Percentiles rank a stretch among this genome's conserved stretches.
phyloP scores from a whole-genome alignment of 2,113 vertebrate genomes.

The Oryzias curvinotus region DNA sequence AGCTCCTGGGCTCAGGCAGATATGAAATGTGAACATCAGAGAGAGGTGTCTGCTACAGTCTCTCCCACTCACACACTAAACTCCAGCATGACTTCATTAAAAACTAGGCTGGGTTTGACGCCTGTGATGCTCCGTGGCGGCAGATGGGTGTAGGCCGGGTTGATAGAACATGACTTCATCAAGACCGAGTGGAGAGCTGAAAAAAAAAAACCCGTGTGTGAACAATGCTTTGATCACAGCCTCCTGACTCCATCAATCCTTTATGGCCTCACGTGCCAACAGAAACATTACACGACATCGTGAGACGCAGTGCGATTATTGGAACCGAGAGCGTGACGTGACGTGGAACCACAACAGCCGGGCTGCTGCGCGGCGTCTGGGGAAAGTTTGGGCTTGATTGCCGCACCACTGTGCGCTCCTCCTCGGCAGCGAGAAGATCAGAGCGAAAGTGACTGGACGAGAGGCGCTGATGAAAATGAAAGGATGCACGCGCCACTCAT shows the following conservation, averaged over 20 bases:
- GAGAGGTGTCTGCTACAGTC: slow-evolving; percentile 63
- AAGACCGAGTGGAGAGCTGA: slow-evolving; percentile 18
- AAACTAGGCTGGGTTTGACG: slow-evolving; percentile 47
- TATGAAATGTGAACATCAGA: slow-evolving; percentile 74
- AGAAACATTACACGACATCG: slow-evolving; percentile 19
- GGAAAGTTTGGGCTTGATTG: too few relatives aligned
- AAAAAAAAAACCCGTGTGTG: not conserved
- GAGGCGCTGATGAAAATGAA: slow-evolving; percentile 4
- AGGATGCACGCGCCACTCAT: slow-evolving; percentile 14
- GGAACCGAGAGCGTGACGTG: not conserved
- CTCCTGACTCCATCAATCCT: slow-evolving; percentile 24
- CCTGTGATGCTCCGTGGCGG: slow-evolving; percentile 23
- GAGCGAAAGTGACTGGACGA: slow-evolving; percentile 21
- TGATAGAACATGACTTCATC: slow-evolving; percentile 33
- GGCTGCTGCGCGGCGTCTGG: too few relatives aligned
- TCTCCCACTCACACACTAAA: slow-evolving; percentile 35
- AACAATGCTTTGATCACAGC: slow-evolving; percentile 49
- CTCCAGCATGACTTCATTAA: slow-evolving; percentile 67
- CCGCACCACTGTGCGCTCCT: too few relatives aligned
- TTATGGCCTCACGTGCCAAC: slow-evolving; percentile 20
- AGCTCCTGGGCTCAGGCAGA: slow-evolving; percentile 70
- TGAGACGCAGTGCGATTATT: not conserved
- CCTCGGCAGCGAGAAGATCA: slow-evolving; percentile 13
- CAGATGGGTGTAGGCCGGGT: slow-evolving; percentile 27
- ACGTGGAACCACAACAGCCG: not conserved